phyloP scores from a whole-genome alignment of 1,140 invertebrate genomes.

The Hermetia illucens region DNA sequence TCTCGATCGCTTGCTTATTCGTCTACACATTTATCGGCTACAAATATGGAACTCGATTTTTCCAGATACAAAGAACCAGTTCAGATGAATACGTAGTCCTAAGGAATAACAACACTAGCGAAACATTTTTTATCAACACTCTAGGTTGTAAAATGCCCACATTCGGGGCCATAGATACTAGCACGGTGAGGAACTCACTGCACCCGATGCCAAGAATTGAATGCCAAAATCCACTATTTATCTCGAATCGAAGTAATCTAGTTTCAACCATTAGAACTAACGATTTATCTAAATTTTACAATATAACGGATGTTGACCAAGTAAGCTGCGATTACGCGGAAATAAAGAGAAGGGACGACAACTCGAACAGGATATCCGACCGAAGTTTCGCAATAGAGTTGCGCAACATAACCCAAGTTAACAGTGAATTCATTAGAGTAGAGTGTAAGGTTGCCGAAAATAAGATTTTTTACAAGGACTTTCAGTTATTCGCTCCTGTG shows the following conservation, averaged over 20 bases:
- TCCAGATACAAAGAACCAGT: too few species aligned
- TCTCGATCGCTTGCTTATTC: too few species aligned
- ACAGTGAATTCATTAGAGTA: conserved; percentile 46
- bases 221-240: conserved; percentile 33
- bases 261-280: conserved; percentile 30
- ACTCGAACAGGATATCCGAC: conserved; percentile 27
- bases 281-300: conserved; percentile 42
- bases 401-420: conserved; percentile 27
- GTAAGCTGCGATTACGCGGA: conserved; percentile 46
- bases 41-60: too few species aligned
- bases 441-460: conserved; percentile 35
- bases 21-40: too few species aligned
- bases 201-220: conserved; percentile 23
- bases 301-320: conserved; percentile 30
- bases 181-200: conserved; percentile 34
- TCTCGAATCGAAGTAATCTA: conserved; percentile 29
- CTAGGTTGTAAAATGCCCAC: conserved; percentile 65
- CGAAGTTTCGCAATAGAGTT: conserved; percentile 26
- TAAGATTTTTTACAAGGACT: conserved; percentile 44
- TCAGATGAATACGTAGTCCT: too few species aligned
- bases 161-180: conserved; percentile 51
- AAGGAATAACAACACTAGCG: conserved; percentile 18
- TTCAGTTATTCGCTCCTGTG: conserved; percentile 47
- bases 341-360: conserved; percentile 38
- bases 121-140: conserved; percentile 47